phyloP scores from a whole-genome alignment of 2,888 invertebrate species.

The Fragum fragum region DNA sequence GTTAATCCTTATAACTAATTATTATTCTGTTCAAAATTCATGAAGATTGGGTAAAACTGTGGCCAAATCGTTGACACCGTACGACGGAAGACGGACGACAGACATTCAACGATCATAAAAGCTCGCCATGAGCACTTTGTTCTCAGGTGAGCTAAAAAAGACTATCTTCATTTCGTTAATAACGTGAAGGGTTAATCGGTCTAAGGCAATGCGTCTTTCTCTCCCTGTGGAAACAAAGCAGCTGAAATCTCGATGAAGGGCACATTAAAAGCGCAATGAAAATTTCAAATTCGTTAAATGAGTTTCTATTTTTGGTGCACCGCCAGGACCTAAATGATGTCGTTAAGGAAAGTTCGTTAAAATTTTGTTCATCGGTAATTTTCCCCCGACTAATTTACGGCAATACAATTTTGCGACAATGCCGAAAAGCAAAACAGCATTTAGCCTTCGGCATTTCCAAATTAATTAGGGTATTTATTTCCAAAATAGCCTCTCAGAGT shows the following conservation, averaged over 20 bases:
- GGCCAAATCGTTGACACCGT: no score
- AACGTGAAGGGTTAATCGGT: no score
- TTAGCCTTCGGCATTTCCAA: not conserved
- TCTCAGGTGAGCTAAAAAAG: no score
- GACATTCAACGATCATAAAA: no score
- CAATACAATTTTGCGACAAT: not conserved
- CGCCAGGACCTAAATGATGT: not conserved
- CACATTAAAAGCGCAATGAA: not conserved
- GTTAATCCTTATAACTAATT: no score
- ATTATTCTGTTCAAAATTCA: no score
- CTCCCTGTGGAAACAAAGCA: not conserved
- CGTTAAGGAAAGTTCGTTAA: not conserved
- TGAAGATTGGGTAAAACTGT: no score
- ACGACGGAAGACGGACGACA: no score
- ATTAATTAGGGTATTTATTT: no score
- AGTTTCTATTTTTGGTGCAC: not conserved
- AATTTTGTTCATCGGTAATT: not conserved
- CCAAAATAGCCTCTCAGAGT: no score
- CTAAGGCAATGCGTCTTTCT: no score
- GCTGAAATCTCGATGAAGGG: constrained; percentile 2
- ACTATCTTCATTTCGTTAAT: not conserved
- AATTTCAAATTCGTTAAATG: constrained; percentile 6
- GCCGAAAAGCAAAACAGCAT: not conserved
- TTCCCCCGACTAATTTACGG: not conserved
- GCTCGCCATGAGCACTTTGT: no score